phyloP scores from a whole-genome alignment of 2,113 vertebrate species.

The Lipophrys pholis region DNA sequence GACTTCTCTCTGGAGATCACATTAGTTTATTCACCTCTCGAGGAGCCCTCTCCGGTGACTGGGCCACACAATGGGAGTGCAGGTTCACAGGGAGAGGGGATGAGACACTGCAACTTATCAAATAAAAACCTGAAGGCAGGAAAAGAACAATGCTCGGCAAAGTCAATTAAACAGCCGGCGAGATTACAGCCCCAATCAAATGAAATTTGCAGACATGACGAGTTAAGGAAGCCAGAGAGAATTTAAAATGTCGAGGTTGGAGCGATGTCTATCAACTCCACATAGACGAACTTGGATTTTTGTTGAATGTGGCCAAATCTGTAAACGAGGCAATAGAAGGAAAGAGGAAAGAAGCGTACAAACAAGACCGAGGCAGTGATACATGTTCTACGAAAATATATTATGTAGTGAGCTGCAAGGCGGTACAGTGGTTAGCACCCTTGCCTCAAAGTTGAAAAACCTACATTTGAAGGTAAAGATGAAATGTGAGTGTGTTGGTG shows the following conservation, averaged over 20 bases:
- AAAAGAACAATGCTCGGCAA: conserved; percentile 72
- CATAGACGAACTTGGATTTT: conserved; percentile 32
- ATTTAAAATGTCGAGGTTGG: conserved; percentile 71
- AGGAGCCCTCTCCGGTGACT: conserved; percentile 25
- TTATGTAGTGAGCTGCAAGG: too few relatives aligned
- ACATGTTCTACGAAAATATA: too few relatives aligned
- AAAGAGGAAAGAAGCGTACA: too few relatives aligned
- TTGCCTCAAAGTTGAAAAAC: too few relatives aligned
- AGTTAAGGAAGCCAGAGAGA: conserved; percentile 68
- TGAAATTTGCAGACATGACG: conserved; percentile 78
- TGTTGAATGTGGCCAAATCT: conserved; percentile 41
- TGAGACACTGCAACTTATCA: conserved; percentile 59
- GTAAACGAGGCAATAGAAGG: conserved; percentile 29
- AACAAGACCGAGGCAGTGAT: too few relatives aligned
- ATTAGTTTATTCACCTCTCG: conserved; percentile 13
- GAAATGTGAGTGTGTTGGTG: too few relatives aligned
- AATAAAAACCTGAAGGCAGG: conserved; percentile 56
- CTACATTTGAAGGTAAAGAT: too few relatives aligned
- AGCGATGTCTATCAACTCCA: conserved; percentile 57
- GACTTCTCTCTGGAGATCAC: conserved; percentile 20
- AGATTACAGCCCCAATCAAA: conserved; percentile 82
- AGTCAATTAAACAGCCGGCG: conserved; percentile 80
- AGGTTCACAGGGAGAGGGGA: conserved; percentile 24
- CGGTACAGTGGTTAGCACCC: too few relatives aligned
- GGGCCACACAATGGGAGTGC: conserved; percentile 14